Evolutionary conservation across 2,888 invertebrate genomes (phyloP), one percentile per base, ranked within the genome.

Genomic region (Lydus trimaculatus): DNA sequence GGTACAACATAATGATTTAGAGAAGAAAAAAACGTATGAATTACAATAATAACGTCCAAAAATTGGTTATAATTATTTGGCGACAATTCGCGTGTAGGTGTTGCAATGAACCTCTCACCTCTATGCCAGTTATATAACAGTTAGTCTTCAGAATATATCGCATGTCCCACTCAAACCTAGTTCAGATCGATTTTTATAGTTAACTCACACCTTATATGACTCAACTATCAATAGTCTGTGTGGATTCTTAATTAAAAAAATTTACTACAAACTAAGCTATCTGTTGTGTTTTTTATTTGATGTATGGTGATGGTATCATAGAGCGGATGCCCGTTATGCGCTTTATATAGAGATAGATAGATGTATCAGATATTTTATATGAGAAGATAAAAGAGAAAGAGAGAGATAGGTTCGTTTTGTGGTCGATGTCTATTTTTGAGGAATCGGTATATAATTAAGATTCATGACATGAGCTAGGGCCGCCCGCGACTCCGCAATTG

Each of bases 401-500:
- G 43, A 43, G 11, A n/a, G 43, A 43, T 52, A 3, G 56, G 23
- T 25, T 25, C 25, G 15, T 56, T 56, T 56, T 56, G 56, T 56
- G 56, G 23, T 13, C 69, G 67, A 67, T 71, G 71, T 71, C 71
- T 71, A 71, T 71, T 71, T 71, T 71, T 71, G 67, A 67, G 72
- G 70, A 74, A 75, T 69, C 70, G 73, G 73, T 73, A 72, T 72
- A 72, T 70, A 75, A 80, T 80, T 79, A 80, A 78, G 79, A 81
- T 79, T 77, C 79, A 76, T 78, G 78, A 78, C 78, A 78, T 76
- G 75, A 76, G 72, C 73, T 72, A 75, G 77, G 76, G 79, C 80
- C 81, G 81, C 80, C 80, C 79, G 79, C 81, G 79, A 79, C 76
- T 73, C 76, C 80, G 67, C 67, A 76, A 81, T 82, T 80, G 78